Base-by-base conservation (phyloP, 2,113 vertebrate genomes). In the Ondatra zibethicus region DNA sequence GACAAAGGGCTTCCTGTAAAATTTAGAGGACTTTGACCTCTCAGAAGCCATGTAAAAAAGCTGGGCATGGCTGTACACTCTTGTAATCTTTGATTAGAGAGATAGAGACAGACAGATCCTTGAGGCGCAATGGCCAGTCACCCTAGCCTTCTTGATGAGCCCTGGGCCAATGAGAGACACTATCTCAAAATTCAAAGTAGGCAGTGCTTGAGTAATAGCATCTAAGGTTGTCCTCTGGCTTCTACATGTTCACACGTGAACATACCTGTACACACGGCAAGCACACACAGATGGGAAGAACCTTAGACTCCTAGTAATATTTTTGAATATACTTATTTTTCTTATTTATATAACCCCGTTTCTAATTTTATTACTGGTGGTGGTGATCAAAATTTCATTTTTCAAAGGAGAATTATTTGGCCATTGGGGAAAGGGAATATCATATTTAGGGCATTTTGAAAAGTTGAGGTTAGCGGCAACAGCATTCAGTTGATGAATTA, bases 331-430 rank as follows among this genome's bases (percentile, higher is more conserved):
- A 47, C 72, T 87, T 89, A 47, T 76, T 87, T 89, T 61, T 76
- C 73, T 87, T 97, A 21, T 87, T 93, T 52, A 10, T 65, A 31
- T 85, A 80, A 61, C 65, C 23, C 21, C 88, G 29, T 76, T 77
- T 84, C 61, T 85, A 50, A 52, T 92, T 58, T 63, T 94, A 65
- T 58, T 92, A 11, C 33, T 95, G 42, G 45, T 82, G 89, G 5
- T 84, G 47, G 11, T 82, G 93, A 70, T 92, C 16, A 47, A 29
- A 50, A 65, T 80, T 76, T 87, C 39, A 52, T 75, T 68, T 94
- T 92, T 94, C 52, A 78, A 89, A 94, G 84, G 66, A 65, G 78
- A 96, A 65, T 21, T 45, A 75, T 47, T 47, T 96, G 65, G 25
- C 27, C 77, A 10, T 86, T 95, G 39, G 4, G 50, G 42, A 80